Evolutionary conservation across 2,888 invertebrate genomes (phyloP), one percentile per base, ranked within the genome.

Genomic region (Tigriopus californicus): DNA sequence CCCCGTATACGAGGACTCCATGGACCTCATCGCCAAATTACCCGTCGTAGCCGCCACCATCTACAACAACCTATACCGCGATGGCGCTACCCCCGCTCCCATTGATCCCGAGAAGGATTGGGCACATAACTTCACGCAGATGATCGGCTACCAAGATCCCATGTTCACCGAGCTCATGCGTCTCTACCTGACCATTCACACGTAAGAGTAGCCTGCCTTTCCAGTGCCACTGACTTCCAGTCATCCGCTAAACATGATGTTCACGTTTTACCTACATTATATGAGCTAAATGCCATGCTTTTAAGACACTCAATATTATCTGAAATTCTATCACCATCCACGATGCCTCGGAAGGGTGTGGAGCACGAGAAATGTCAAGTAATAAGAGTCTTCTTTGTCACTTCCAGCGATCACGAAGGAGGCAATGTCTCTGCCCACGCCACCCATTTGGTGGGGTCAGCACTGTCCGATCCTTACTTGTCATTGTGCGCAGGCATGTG

Each of bases 371-470:
- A n/a, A n/a, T n/a, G n/a, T n/a, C n/a, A n/a, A n/a, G n/a, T n/a
- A n/a, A n/a, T n/a, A n/a, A n/a, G n/a, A n/a, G n/a, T 18, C 61
- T 60, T 33, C 33, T 33, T 33, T 33, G n/a, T n/a, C n/a, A 63
- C 62, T 68, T 70, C 41, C 68, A 86, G 86, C 75, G 92, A 94
- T 71, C 92, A 94, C 74, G 92, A 94, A 73, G 91, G 92, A 65
- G 92, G 94, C 66, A 94, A 94, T 71, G 94, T 95, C 6, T 90
- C 89, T 10, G 94, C 94, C 2, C 94, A 94, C 73, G 85, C 92
- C 0, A 84, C 85, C 13, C 94, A 94, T 73, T 74, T 95, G 70
- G 91, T 94, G 3, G 92, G 87, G 42, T 91, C 91, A 0, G 92
- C 94, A 1, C 76, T 94, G 55, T 89, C 90, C 66, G 92, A 94